Base-by-base conservation (phyloP, 2,888 invertebrate genomes). In the Drosophila prolongata region DNA sequence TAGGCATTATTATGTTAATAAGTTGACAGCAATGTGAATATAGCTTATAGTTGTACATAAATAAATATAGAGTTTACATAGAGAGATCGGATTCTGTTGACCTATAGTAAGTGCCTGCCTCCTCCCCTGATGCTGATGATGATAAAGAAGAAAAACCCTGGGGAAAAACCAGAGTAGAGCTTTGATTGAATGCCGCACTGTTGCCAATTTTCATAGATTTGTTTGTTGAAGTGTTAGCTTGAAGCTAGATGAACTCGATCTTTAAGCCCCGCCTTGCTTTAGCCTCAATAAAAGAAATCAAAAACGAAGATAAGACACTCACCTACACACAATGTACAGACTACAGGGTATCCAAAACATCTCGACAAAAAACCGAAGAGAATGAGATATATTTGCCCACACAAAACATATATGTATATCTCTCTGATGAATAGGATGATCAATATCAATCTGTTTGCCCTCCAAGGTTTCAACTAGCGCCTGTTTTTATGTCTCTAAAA, bases 381-480 rank as follows among this genome's bases (percentile, higher is more conserved):
- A 47, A 13, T 35, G 46, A 43, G 58, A 56, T 27, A 49, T 14
- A 75, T 30, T 55, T 11, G 57, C 19, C 38, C 57, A 56, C 24
- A 64, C 19, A 47, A 24, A 50, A 14, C 46, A 47, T 40, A 44
- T 9, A 30, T 47, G 46, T n/a, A 64, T 57, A 24, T 53, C 30
- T 57, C 30, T 67, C 57, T 67, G 50, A 79, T 58, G 52, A 64
- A 60, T 70, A 49, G 60, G 67, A 76, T 76, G 64, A 59, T 66
- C 56, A 46, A 80, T 79, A 59, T 66, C 56, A 46, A 80, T 79
- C 85, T 81, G 85, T 83, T 79, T 84, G 83, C 82, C 82, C 82
- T 83, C 83, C 87, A 83, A 83, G 83, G 83, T 83, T 83, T 83
- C 83, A 83, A 79, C 82, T 81, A 76, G 82, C 82, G 87, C 82